Conservation (phyloP, 64 coral and sea anemone species). For the Stylophora pistillata region DNA sequence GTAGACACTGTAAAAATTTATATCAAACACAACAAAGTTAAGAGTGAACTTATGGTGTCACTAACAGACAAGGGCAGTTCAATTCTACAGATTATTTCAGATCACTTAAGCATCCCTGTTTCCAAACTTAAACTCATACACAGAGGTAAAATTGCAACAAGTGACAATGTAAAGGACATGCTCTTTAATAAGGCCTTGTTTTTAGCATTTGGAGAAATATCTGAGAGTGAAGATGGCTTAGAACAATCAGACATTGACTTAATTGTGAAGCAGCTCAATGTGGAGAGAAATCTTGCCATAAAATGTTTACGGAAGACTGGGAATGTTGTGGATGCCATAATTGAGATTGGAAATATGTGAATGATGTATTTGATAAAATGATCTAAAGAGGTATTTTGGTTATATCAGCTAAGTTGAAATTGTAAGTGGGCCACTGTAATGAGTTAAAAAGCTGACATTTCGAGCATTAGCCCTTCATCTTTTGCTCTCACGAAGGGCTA, state of each 20-base stretch:
- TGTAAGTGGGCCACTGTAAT: too few relatives aligned
- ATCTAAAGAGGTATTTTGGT: background rate
- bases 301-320: conserved; percentile 72
- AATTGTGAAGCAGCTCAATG: conserved; percentile 82
- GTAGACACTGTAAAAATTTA: conserved; percentile 26
- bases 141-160: conserved; percentile 77
- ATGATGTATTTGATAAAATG: background rate
- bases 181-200: conserved; percentile 70
- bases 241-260: conserved; percentile 73
- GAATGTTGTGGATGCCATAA: conserved; percentile 89
- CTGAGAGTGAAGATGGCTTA: conserved; percentile 87
- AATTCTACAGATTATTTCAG: conserved; percentile 74
- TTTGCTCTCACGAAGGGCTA: too few relatives aligned
- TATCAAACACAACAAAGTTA: conserved; percentile 84
- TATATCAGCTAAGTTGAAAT: background rate
- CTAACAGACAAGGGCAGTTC: background rate
- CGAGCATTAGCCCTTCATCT: too few relatives aligned
- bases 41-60: conserved; percentile 43
- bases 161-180: conserved; percentile 54
- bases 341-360: conserved; percentile 88
- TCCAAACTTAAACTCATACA: conserved; percentile 83
- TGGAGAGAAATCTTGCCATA: conserved; percentile 91
- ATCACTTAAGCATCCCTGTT: conserved; percentile 60
- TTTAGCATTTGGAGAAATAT: conserved; percentile 89
- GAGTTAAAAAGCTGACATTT: too few relatives aligned